These are phyloP conservation scores for Ptyas mucosa DNA, from an alignment of 2,113 vertebrate species.

Conservation along the genomic window DNA sequence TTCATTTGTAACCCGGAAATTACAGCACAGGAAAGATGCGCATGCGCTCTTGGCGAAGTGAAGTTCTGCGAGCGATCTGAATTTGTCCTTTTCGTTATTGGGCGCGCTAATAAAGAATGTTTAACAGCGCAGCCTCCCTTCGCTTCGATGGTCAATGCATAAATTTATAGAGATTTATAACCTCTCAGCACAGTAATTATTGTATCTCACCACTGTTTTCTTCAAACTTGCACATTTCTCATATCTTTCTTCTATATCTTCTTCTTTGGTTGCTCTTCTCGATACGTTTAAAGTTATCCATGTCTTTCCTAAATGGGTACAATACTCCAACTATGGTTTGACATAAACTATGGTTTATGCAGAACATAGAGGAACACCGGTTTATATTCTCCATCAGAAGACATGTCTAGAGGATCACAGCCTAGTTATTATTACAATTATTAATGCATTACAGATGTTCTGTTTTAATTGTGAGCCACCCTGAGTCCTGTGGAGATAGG, in stretches of 20 bases:
- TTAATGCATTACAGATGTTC: neutral
- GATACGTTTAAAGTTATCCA: neutral
- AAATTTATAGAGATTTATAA: neutral
- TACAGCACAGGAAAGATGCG: neutral
- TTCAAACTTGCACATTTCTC: neutral
- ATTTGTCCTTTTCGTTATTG: neutral
- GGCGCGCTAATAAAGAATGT: neutral
- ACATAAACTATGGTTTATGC: neutral
- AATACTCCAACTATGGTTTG: neutral
- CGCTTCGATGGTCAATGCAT: neutral
- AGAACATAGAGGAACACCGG: neutral
- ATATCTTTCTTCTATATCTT: neutral
- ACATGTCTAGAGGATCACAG: neutral
- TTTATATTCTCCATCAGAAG: neutral
- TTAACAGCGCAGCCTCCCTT: neutral
- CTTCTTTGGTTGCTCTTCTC: neutral
- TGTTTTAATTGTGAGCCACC: too few relatives aligned
- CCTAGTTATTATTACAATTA: neutral
- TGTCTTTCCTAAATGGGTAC: neutral
- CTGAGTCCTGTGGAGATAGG: too few relatives aligned
- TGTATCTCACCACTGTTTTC: neutral
- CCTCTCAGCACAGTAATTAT: neutral
- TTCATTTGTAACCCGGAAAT: neutral
- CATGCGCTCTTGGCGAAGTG: neutral
- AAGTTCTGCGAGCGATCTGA: neutral